phyloP scores from a whole-genome alignment of 2,888 invertebrate species.

The Eupithecia centaureata region DNA sequence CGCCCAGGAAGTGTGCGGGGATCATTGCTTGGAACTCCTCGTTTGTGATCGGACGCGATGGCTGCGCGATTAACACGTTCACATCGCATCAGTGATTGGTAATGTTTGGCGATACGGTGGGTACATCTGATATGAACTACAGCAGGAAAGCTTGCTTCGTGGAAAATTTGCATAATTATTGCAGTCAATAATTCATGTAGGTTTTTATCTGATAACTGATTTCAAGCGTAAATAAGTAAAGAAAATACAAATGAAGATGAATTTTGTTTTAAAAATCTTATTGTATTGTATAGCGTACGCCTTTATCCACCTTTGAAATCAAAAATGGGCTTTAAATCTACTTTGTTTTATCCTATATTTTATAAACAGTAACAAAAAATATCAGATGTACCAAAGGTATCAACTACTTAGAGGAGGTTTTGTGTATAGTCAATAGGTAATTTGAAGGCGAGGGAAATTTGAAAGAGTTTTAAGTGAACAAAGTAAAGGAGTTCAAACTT shows the following conservation, averaged over 20 bases:
- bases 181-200: background rate
- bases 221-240: background rate
- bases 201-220: background rate
- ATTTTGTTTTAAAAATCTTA: background rate
- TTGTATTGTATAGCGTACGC: background rate
- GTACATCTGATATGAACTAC: slow-evolving; percentile 27
- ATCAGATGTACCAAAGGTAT: slow-evolving; percentile 31
- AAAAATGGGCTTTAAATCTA: background rate
- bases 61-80: slow-evolving; percentile 84
- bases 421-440: slow-evolving; percentile 18
- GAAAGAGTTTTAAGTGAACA: slow-evolving; percentile 9
- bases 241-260: background rate
- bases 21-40: slow-evolving; percentile 98
- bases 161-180: background rate
- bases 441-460: slow-evolving; percentile 25
- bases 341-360: background rate
- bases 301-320: background rate
- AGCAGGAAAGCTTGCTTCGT: background rate
- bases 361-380: background rate
- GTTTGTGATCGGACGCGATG: slow-evolving; percentile 94
- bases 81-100: slow-evolving; percentile 67
- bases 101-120: slow-evolving; percentile 28
- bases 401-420: slow-evolving; percentile 21
- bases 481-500: background rate
- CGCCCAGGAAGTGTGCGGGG: slow-evolving; percentile 92